phyloP scores from a whole-genome alignment of 2,113 vertebrate species.

The Eolophus roseicapilla region DNA sequence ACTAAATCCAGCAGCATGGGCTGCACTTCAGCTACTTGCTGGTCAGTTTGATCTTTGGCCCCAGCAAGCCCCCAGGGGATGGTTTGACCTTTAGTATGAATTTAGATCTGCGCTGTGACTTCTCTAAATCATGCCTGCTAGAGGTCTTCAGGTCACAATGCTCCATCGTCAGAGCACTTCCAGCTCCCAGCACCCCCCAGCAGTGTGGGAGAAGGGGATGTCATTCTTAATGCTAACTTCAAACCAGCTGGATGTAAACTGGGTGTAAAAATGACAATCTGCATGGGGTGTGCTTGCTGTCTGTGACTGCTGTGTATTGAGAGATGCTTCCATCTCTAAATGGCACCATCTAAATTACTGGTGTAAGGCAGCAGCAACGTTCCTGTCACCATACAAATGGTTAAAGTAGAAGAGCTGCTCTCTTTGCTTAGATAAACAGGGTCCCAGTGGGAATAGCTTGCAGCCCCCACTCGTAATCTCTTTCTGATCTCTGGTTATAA shows the following conservation, averaged over 20 bases:
- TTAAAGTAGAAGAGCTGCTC: slow-evolving; percentile 17
- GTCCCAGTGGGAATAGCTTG: slow-evolving; percentile 18
- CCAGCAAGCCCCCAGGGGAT: not conserved
- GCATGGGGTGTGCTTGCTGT: not conserved
- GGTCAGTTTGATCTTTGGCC: not conserved
- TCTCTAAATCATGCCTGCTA: slow-evolving; percentile 19
- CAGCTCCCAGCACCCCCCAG: not conserved
- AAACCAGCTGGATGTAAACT: not conserved
- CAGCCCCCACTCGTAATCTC: slow-evolving; percentile 39
- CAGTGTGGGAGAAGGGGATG: not conserved
- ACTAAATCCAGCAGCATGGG: not conserved
- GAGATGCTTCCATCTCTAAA: not conserved
- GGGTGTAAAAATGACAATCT: not conserved
- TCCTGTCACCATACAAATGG: not conserved
- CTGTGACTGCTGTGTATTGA: not conserved
- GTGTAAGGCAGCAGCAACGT: not conserved
- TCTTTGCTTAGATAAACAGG: slow-evolving; percentile 44
- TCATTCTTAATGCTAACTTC: not conserved
- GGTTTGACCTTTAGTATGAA: slow-evolving; percentile 23
- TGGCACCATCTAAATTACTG: not conserved
- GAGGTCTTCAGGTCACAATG: not conserved
- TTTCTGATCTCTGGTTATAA: slow-evolving; percentile 56
- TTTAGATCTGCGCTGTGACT: not conserved
- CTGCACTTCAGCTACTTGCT: not conserved
- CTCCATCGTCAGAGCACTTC: not conserved